Evolutionary conservation across 2,797 vertebrate genomes (phyloP).

Genomic region (Phyllotis vaccarum): DNA sequence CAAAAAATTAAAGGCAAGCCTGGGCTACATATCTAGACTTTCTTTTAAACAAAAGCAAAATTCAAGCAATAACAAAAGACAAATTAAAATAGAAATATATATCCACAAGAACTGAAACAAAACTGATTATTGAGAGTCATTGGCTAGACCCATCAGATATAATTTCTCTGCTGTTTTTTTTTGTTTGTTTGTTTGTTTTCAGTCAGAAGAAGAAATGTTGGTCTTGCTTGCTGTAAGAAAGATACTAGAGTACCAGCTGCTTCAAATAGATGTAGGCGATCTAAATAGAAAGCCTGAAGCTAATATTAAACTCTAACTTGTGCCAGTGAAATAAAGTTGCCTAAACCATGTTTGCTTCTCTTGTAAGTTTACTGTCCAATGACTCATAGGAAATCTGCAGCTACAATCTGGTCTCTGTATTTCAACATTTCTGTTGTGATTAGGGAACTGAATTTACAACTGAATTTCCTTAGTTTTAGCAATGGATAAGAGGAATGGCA

Average conservation of each 20-base stretch:
- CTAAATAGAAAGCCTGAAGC: background rate
- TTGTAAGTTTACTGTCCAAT: background rate
- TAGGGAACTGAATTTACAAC: background rate
- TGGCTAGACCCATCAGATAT: background rate
- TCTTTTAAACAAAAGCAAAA: background rate
- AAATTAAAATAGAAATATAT: background rate
- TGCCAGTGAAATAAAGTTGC: background rate
- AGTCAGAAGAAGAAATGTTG: background rate
- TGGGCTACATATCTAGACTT: background rate
- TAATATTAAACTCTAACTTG: constrained; percentile 27
- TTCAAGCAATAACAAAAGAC: background rate
- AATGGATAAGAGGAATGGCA: too few relatives aligned
- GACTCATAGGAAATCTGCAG: background rate
- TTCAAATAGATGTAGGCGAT: background rate
- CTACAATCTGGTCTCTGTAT: background rate
- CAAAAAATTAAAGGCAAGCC: background rate
- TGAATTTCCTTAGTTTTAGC: constrained; percentile 10
- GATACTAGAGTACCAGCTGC: background rate
- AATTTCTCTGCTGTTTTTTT: background rate
- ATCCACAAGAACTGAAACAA: too few relatives aligned
- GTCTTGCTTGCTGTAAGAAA: background rate
- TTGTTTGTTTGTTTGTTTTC: too few relatives aligned
- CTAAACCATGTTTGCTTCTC: background rate
- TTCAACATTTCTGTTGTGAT: constrained; percentile 14
- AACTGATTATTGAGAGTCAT: background rate